These are phyloP conservation scores for Bucco capensis DNA, from an alignment of 2,113 vertebrate genomes.

Conservation along the genomic window DNA sequence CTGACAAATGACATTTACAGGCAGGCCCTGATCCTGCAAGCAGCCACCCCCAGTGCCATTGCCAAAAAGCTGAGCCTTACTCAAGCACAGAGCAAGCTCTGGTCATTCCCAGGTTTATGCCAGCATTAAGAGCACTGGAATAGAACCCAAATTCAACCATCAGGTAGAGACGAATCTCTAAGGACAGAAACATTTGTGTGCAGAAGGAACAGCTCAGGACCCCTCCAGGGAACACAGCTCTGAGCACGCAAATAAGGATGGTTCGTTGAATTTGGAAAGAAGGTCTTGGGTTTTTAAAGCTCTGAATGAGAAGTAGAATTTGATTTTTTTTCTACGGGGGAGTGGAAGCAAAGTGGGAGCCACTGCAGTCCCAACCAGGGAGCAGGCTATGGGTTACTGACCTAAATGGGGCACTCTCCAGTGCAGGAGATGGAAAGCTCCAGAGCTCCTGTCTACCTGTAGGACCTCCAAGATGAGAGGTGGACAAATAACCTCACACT, in stretches of 20 bases:
- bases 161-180: neutral
- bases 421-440: neutral
- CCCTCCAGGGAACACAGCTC: neutral
- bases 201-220: neutral
- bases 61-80: neutral
- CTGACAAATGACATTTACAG: slow-evolving; percentile 20
- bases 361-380: fast-evolving
- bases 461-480: neutral
- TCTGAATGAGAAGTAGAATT: neutral
- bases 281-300: neutral
- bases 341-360: neutral
- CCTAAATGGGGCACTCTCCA: neutral
- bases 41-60: neutral
- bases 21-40: neutral
- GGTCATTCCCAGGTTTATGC: neutral
- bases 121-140: neutral
- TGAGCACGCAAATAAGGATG: neutral
- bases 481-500: neutral
- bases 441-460: neutral
- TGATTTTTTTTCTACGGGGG: neutral
- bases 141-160: neutral
- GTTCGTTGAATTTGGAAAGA: neutral
- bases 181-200: neutral
- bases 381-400: neutral
- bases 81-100: neutral